Evolutionary conservation across 2,888 invertebrate species (phyloP).

Genomic region (Parnassius mnemosyne): DNA sequence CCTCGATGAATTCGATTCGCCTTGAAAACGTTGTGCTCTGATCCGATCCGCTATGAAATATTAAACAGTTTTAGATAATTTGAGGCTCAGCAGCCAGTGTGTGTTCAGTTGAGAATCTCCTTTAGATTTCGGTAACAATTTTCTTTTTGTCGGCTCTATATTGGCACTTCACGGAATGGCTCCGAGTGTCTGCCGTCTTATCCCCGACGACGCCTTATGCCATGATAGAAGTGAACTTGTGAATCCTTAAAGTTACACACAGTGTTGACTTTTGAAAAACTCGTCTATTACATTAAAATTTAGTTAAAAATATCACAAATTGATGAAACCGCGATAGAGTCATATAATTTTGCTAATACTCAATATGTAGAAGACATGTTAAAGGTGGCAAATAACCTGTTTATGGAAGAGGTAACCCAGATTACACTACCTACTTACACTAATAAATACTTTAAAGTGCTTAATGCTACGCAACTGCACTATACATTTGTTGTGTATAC

Average conservation of each 20-base stretch:
- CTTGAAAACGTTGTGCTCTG: conserved; percentile 5
- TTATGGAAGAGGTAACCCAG: conserved; percentile 22
- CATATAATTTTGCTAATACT: conserved; percentile 1
- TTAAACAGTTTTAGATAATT: conserved; percentile 1
- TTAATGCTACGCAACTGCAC: not conserved
- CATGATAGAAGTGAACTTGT: conserved; percentile 1
- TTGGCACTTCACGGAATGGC: conserved; percentile 5
- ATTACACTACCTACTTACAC: not conserved
- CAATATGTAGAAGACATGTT: conserved; percentile 23
- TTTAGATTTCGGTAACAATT: not conserved
- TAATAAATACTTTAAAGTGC: not conserved
- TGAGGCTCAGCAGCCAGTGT: not conserved
- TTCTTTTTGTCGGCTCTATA: conserved; percentile 2
- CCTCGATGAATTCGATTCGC: conserved; percentile 1
- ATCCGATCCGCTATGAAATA: not conserved
- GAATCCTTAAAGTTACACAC: conserved; percentile 1
- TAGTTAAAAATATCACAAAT: not conserved
- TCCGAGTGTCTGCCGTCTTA: conserved; percentile 10
- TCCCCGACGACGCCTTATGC: conserved; percentile 21
- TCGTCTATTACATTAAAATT: not conserved
- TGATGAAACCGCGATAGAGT: conserved; percentile 15
- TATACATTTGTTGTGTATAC: too few species aligned
- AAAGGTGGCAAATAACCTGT: conserved; percentile 22
- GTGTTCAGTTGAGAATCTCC: not conserved
- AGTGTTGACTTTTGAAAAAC: conserved; percentile 4